Evolutionary conservation across 1,140 invertebrate genomes (phyloP).

Genomic region (Dinoponera quadriceps): DNA sequence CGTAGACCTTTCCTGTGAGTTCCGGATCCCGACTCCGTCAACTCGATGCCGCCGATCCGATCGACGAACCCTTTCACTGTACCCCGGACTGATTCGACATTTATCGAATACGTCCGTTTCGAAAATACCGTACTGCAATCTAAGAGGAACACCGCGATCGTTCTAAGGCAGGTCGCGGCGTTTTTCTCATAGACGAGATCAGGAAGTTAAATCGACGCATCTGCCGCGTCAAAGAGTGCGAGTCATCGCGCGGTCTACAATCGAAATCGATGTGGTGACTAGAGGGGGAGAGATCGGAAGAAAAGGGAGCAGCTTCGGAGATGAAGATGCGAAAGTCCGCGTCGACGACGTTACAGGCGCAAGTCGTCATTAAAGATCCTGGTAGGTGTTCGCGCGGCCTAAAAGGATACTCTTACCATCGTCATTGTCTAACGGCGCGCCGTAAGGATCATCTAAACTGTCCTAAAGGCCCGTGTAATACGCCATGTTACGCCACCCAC

Average conservation of each 20-base stretch:
- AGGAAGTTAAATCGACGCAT: constrained; percentile 63
- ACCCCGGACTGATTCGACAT: too few species aligned
- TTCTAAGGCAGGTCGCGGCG: not conserved
- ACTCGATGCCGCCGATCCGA: too few species aligned
- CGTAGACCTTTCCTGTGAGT: too few species aligned
- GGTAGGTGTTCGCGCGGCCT: constrained; percentile 63
- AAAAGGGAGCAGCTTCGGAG: constrained; percentile 58
- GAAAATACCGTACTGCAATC: too few species aligned
- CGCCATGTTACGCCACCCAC: constrained; percentile 58
- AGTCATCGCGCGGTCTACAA: constrained; percentile 69
- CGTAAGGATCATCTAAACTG: constrained; percentile 58
- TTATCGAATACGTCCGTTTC: too few species aligned
- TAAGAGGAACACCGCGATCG: too few species aligned
- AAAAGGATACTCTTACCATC: constrained; percentile 61
- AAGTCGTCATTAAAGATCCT: constrained; percentile 19
- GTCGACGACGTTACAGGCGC: not conserved
- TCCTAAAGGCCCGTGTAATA: constrained; percentile 66
- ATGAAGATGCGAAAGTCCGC: constrained; percentile 58
- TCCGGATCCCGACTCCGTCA: too few species aligned
- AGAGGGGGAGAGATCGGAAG: constrained; percentile 52
- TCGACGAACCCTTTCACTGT: too few species aligned
- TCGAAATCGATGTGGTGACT: constrained; percentile 54
- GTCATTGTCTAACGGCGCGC: constrained; percentile 62
- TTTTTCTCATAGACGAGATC: constrained; percentile 40
- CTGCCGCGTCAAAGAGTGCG: constrained; percentile 58